A percentile compares a stretch with the other conserved stretches of the same genome.
phyloP scores from a whole-genome alignment of 2,797 vertebrate species.

The Lophius americanus region DNA sequence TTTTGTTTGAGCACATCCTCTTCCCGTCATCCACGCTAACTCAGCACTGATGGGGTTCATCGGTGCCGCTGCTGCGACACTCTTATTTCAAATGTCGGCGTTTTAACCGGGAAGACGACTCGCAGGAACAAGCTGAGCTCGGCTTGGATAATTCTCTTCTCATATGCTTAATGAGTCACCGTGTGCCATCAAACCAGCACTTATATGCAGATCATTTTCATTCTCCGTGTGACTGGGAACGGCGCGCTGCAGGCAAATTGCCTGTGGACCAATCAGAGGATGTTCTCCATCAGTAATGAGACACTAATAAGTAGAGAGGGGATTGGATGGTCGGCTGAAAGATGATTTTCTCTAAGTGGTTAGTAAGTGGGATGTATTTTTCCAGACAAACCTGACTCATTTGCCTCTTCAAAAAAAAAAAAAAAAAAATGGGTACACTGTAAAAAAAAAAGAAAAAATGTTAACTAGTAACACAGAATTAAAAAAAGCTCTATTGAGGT shows the following conservation, averaged over 20 bases:
- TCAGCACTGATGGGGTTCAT: background rate
- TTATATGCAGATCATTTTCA: slow-evolving; percentile 6
- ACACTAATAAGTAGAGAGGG: slow-evolving; percentile 10
- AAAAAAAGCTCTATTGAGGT: no score
- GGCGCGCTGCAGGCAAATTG: slow-evolving; percentile 1
- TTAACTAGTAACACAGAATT: no score
- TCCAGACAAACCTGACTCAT: no score
- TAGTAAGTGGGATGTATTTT: background rate
- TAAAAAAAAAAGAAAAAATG: no score
- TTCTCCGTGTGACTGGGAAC: background rate
- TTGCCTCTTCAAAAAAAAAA: no score
- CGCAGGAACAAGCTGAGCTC: slow-evolving; percentile 8
- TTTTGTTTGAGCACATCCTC: no score
- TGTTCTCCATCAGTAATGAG: slow-evolving; percentile 2
- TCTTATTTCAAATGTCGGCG: background rate
- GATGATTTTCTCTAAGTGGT: background rate
- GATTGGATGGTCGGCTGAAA: background rate
- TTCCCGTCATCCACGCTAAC: background rate
- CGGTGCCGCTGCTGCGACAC: background rate
- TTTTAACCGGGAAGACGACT: slow-evolving; percentile 3
- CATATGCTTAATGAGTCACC: slow-evolving; percentile 21
- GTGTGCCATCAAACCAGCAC: slow-evolving; percentile 5
- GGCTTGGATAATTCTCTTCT: slow-evolving; percentile 13
- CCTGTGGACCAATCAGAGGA: background rate
- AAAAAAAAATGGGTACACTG: no score